Evolutionary conservation across 64 coral and sea anemone genomes (phyloP).

Genomic region (Hydrozoanthus tunicans): DNA sequence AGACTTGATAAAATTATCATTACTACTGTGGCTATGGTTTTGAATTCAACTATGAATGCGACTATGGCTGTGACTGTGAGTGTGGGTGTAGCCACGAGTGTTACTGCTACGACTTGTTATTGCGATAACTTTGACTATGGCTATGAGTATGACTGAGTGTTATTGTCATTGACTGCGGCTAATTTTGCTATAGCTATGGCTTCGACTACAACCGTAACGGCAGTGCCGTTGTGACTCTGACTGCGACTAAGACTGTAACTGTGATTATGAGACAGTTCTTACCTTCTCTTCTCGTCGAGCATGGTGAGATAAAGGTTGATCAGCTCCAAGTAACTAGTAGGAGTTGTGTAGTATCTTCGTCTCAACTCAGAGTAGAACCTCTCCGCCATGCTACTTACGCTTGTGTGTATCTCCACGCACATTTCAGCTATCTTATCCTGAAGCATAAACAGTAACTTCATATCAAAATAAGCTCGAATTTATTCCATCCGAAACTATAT

Average conservation of each 20-base stretch:
- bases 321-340: conserved; percentile 96
- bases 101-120: too few relatives aligned
- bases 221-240: not conserved
- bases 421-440: conserved; percentile 90
- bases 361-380: conserved; percentile 91
- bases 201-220: not conserved
- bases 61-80: not conserved
- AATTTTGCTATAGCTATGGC: not conserved
- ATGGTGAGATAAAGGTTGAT: conserved; percentile 96
- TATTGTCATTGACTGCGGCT: too few relatives aligned
- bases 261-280: not conserved
- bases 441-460: not conserved
- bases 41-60: not conserved
- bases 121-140: not conserved
- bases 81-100: not conserved
- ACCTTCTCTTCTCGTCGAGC: conserved; percentile 97
- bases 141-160: not conserved
- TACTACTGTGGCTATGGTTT: not conserved
- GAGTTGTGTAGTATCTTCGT: conserved; percentile 95
- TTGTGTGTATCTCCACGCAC: conserved; percentile 98
- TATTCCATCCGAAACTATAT: too few relatives aligned
- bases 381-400: conserved; percentile 91
- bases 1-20: not conserved
- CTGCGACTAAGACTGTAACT: not conserved
- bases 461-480: not conserved